Percentiles rank a stretch among this genome's conserved stretches.
These are phyloP conservation scores for Eilema griseolum DNA, from an alignment of 2,888 invertebrate species.

Conservation along the genomic window DNA sequence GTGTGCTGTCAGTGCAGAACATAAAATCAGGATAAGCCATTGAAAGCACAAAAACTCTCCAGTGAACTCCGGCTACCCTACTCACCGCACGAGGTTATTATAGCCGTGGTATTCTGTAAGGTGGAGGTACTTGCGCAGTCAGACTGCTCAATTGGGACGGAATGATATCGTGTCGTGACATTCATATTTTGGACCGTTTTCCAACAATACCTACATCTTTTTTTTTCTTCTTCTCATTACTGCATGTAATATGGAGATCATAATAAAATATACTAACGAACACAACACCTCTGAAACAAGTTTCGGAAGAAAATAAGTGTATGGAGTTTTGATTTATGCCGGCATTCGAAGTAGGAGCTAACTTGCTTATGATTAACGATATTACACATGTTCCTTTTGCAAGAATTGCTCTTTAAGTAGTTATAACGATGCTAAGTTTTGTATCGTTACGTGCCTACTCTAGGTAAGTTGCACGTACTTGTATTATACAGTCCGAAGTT, in stretches of 20 bases:
- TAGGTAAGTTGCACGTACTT: constrained; percentile 10
- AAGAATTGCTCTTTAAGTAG: constrained; percentile 46
- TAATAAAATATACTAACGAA: constrained; percentile 6
- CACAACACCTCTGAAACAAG: constrained; percentile 10
- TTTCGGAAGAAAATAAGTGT: constrained; percentile 13
- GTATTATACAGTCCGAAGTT: constrained; percentile 33
- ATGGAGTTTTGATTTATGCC: constrained; percentile 58
- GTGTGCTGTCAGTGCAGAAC: no score
- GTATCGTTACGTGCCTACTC: constrained; percentile 29
- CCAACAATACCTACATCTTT: no score
- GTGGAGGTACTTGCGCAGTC: no score
- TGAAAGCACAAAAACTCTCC: no score
- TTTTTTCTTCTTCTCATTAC: neutral
- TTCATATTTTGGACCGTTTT: no score
- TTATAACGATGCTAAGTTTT: constrained; percentile 42
- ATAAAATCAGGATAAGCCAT: no score
- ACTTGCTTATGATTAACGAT: constrained; percentile 55
- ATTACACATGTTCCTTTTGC: constrained; percentile 47
- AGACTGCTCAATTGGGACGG: no score
- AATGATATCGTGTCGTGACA: no score
- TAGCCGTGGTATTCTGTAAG: no score
- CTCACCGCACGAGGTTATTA: no score
- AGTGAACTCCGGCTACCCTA: no score
- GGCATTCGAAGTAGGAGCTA: constrained; percentile 36
- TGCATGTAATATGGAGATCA: neutral